Evolutionary conservation across 2,888 invertebrate species (phyloP), one percentile per base, ranked within the genome.

Genomic region (Morpho deidamia): DNA sequence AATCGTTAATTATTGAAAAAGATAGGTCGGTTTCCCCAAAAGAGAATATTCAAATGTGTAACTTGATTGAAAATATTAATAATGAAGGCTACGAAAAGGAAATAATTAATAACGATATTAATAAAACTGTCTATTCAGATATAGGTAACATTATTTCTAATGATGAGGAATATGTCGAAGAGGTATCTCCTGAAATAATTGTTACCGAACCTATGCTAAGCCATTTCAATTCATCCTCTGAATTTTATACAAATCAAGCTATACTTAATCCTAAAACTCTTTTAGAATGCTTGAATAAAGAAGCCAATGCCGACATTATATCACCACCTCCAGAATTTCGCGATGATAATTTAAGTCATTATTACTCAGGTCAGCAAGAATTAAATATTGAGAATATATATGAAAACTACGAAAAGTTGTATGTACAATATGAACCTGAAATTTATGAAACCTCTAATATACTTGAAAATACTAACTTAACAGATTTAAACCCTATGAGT

Each of bases 261-360:
- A 74, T 87, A 78, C 74, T 89, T 40, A 71, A 88, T 64, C 88
- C 88, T 4, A 82, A 76, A 73, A 73, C 70, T 39, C 65, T 89
- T 41, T 64, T 89, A 49, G 75, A 83, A 66, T 69, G 66, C 64
- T 67, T 71, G 38, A 63, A 55, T 52, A 65, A 68, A 35, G 59
- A 67, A n/a, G 33, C 33, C 8, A 14, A 37, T 7, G 64, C 66
- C 7, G 70, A 69, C 39, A 63, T 83, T 42, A 71, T 83, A 52
- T 73, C 83, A 10, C 87, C 87, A 4, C 86, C 88, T 7, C 60
- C 70, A 4, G 71, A 80, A 59, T 88, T 83, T 63, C 64, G 74
- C 56, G 55, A 67, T 48, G 37, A 44, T 47, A 44, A 67, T 44
- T 33, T 7, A 44, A 44, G 11, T 67, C 68, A 8, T 39, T 37